Percentiles rank a stretch among this genome's conserved stretches.
These are phyloP conservation scores for Heliconius melpomene DNA, from an alignment of 1,140 invertebrate genomes.

Conservation along the genomic window DNA sequence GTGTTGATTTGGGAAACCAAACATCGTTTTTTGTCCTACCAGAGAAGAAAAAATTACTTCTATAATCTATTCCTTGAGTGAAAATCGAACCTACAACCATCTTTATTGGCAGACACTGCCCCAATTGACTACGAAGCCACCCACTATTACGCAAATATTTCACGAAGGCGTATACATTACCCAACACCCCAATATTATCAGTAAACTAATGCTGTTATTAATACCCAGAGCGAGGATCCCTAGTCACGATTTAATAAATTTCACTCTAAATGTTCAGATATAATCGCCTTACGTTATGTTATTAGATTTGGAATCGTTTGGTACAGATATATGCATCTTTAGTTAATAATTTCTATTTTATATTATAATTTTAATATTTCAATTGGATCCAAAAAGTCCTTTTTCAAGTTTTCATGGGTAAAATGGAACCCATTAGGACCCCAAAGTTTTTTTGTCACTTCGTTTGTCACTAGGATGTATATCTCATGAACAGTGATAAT, in stretches of 20 bases:
- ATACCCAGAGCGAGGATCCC: not conserved
- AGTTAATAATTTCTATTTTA: not conserved
- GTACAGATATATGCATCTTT: not conserved
- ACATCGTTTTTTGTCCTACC: not conserved
- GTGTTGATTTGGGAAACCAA: not conserved
- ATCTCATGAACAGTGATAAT: too few relatives aligned
- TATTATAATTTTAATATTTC: not conserved
- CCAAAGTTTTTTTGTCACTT: too few relatives aligned
- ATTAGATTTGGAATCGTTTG: conserved; percentile 22
- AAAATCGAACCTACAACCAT: too few relatives aligned
- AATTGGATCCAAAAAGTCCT: too few relatives aligned
- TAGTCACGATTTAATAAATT: conserved; percentile 38
- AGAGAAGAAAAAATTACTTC: not conserved
- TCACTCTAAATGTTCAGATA: conserved; percentile 25
- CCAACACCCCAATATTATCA: conserved; percentile 4
- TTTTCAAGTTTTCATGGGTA: too few relatives aligned
- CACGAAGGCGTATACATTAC: not conserved
- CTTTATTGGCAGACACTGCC: too few relatives aligned
- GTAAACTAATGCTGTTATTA: not conserved
- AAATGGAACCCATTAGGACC: too few relatives aligned
- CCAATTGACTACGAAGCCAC: too few relatives aligned
- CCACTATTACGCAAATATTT: not conserved
- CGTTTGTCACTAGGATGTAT: too few relatives aligned
- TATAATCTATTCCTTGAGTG: too few relatives aligned
- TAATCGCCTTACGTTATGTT: conserved; percentile 8